Conservation (phyloP, 2,113 vertebrate species). For the Gorsachius goisagi region DNA sequence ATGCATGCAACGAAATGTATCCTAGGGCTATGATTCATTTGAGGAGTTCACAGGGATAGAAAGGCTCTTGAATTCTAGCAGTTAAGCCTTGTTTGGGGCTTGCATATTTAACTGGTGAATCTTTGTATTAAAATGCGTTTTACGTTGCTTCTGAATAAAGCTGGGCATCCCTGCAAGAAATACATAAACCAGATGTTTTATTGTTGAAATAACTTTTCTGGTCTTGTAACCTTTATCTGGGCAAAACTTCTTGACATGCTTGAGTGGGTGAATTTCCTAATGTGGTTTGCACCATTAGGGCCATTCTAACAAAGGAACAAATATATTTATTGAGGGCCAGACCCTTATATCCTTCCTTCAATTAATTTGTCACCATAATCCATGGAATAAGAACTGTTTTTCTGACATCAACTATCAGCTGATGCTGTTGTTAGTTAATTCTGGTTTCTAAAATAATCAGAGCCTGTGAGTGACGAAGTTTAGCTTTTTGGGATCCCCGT, state of each 20-base stretch:
- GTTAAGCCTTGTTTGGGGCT: neutral
- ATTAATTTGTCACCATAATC: neutral
- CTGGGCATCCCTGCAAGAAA: neutral
- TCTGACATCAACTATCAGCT: neutral
- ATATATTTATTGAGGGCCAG: neutral
- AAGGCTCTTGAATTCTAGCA: conserved; percentile 15
- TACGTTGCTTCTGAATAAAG: neutral
- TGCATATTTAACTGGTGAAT: neutral
- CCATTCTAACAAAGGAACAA: neutral
- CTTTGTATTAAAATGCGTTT: neutral
- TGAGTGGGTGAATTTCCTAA: neutral
- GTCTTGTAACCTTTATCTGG: neutral
- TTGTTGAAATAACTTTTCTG: neutral
- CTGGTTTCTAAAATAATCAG: neutral
- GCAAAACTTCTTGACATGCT: neutral
- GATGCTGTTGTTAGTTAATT: neutral
- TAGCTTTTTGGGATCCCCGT: neutral
- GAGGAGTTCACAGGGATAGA: neutral
- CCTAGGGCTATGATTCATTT: conserved; percentile 26
- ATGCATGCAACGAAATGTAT: neutral
- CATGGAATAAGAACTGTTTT: neutral
- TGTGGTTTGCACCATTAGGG: neutral
- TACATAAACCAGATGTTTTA: neutral
- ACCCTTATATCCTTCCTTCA: neutral
- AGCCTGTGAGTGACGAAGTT: neutral